A percentile compares a stretch with the other conserved stretches of the same genome.
Conservation (phyloP, 30 jellyfish, hydroid and myxozoan genomes). For the Rhopilema esculentum region DNA sequence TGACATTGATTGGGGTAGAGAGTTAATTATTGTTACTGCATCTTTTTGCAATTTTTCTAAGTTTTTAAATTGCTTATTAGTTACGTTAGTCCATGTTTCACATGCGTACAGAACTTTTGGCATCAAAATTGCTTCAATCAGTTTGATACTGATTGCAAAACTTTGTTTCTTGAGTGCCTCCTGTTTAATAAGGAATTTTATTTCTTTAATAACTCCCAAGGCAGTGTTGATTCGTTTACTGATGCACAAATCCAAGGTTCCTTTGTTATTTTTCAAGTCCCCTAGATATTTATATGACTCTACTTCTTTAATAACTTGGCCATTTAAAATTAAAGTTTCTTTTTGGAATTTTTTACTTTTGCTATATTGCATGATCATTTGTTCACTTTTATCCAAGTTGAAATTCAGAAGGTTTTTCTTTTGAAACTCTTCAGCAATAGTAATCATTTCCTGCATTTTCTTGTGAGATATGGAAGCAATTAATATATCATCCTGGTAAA, state of each 20-base stretch:
- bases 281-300: conserved; percentile 42
- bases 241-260: conserved; percentile 28
- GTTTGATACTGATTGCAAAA: conserved; percentile 26
- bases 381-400: conserved; percentile 27
- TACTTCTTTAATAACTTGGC: conserved; percentile 27
- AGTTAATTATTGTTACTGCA: conserved; percentile 15
- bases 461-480: neutral
- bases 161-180: conserved; percentile 11
- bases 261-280: conserved; percentile 23
- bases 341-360: conserved; percentile 3
- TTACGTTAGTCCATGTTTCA: conserved; percentile 39
- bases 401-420: conserved; percentile 2
- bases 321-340: conserved; percentile 10
- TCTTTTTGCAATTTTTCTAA: conserved; percentile 38
- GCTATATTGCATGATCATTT: conserved; percentile 13
- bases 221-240: conserved; percentile 8
- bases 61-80: conserved; percentile 3
- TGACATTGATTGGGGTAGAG: conserved; percentile 19
- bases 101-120: conserved; percentile 18
- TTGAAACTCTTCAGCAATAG: conserved; percentile 31
- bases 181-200: conserved; percentile 15
- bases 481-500: neutral
- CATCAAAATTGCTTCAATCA: conserved; percentile 14
- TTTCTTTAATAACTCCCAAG: neutral
- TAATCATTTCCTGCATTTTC: conserved; percentile 14